These are phyloP conservation scores for Phyllotis vaccarum DNA, from an alignment of 2,797 vertebrate genomes.

Conservation along the genomic window DNA sequence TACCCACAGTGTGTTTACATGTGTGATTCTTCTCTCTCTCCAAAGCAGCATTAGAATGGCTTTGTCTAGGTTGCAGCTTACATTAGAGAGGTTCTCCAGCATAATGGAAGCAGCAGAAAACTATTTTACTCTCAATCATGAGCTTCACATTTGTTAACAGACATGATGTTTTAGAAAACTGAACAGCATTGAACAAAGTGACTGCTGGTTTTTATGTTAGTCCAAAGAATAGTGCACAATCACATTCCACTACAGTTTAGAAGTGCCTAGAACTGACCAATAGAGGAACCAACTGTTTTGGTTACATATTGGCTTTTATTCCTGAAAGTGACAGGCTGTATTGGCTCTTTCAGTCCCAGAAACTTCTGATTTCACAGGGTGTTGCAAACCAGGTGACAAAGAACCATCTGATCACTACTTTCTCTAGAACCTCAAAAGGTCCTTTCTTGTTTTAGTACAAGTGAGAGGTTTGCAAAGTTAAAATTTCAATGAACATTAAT, in stretches of 20 bases:
- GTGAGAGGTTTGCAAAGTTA: background rate
- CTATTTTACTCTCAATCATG: background rate
- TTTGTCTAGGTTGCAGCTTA: background rate
- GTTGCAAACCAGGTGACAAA: background rate
- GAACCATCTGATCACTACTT: background rate
- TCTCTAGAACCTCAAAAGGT: background rate
- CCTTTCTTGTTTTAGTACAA: background rate
- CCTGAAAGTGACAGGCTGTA: background rate
- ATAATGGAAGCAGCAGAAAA: background rate
- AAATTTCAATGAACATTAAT: conserved; percentile 32
- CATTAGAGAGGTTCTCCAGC: background rate
- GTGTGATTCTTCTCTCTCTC: background rate
- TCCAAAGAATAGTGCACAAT: background rate
- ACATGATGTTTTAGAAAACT: background rate
- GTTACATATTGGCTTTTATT: background rate
- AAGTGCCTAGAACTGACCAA: too few relatives aligned
- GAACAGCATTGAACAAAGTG: background rate
- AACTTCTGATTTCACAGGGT: background rate
- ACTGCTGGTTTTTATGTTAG: background rate
- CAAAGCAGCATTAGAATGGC: background rate
- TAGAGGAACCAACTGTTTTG: background rate
- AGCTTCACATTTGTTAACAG: background rate
- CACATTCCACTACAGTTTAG: background rate
- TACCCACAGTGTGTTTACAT: background rate
- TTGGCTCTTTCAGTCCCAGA: background rate